Conservation (phyloP, 2,113 vertebrate species). For the Ammodytes marinus region DNA sequence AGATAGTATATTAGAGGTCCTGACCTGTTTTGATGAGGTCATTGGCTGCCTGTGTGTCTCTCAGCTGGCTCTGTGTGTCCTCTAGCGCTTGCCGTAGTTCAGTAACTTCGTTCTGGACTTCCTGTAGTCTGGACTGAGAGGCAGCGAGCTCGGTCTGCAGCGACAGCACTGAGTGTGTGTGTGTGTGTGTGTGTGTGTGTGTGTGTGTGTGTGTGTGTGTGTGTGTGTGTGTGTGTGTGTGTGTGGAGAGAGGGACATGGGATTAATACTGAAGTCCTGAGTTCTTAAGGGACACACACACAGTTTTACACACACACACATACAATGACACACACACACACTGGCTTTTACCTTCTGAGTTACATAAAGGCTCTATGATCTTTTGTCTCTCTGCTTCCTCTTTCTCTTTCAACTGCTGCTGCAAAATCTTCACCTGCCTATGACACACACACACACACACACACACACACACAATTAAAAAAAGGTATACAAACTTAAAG, state of each 20-base stretch:
- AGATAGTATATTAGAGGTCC: too few relatives aligned
- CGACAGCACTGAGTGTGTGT: conserved; percentile 56
- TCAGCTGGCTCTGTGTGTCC: conserved; percentile 84
- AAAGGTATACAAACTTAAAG: too few relatives aligned
- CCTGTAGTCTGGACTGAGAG: conserved; percentile 83
- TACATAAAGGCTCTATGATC: conserved; percentile 71
- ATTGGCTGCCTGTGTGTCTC: conserved; percentile 82
- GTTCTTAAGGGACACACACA: too few relatives aligned
- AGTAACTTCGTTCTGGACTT: conserved; percentile 86
- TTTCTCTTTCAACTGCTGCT: conserved; percentile 86
- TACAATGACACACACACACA: background rate
- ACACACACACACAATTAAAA: background rate
- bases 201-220: conserved; percentile 18
- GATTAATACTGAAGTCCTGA: background rate
- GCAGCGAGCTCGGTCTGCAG: conserved; percentile 88
- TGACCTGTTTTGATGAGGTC: conserved; percentile 86
- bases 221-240: too few relatives aligned
- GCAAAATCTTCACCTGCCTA: conserved; percentile 88
- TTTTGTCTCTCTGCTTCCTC: conserved; percentile 79
- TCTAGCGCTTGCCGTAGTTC: conserved; percentile 84
- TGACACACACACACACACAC: conserved; percentile 17
- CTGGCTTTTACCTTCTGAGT: conserved; percentile 84
- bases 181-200: too few relatives aligned
- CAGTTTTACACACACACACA: background rate
- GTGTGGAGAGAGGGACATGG: background rate